phyloP scores from a whole-genome alignment of 2,888 invertebrate species.

The Escarpia spicata region DNA sequence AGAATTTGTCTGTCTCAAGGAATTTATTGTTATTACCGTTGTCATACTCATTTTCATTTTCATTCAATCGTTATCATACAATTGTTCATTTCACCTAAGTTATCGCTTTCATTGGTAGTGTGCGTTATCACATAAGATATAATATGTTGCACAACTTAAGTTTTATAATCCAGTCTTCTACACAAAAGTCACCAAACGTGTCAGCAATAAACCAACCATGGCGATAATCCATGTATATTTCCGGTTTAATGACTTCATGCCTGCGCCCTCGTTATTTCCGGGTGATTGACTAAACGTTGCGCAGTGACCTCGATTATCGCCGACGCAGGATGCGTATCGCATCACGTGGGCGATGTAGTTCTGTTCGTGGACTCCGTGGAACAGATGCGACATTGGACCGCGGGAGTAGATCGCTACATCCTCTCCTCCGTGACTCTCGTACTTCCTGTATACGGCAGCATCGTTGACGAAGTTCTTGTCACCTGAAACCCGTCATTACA shows the following conservation, averaged over 20 bases:
- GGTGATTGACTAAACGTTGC: slow-evolving; percentile 17
- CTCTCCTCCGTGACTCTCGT: slow-evolving; percentile 21
- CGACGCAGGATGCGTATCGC: slow-evolving; percentile 83
- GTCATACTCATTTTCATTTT: too few species aligned
- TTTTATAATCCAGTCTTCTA: neutral
- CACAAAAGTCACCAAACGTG: neutral
- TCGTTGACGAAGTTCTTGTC: slow-evolving; percentile 20
- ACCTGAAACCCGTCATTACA: neutral
- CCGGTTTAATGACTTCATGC: neutral
- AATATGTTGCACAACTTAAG: too few species aligned
- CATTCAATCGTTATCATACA: too few species aligned
- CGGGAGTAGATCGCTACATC: slow-evolving; percentile 22
- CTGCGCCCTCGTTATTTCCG: neutral
- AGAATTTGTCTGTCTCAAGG: too few species aligned
- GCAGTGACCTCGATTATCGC: slow-evolving; percentile 63
- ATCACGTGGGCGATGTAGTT: slow-evolving; percentile 88
- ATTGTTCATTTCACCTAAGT: too few species aligned
- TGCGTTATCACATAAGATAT: too few species aligned
- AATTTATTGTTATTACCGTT: too few species aligned
- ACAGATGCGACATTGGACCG: slow-evolving; percentile 19
- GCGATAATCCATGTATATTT: neutral
- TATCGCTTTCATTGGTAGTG: too few species aligned
- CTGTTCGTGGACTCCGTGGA: slow-evolving; percentile 73
- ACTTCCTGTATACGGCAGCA: neutral
- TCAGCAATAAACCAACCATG: neutral